Percentiles rank a stretch among this genome's conserved stretches.
Conservation (phyloP, 2,888 invertebrate genomes). For the Drosophila melanocephala region DNA sequence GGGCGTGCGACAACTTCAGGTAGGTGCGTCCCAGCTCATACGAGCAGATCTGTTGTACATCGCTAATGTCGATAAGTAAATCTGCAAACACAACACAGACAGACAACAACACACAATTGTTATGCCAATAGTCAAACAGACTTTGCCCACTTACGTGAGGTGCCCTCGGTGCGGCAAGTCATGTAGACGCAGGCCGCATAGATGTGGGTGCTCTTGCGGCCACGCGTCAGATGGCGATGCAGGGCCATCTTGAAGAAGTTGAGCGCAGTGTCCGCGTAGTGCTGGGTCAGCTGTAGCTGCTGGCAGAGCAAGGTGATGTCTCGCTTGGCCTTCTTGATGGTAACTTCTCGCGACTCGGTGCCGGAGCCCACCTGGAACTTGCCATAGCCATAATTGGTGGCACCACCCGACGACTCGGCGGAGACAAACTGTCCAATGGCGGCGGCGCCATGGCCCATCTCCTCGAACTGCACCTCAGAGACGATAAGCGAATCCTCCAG, state of each 20-base stretch:
- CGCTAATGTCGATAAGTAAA: slow-evolving; percentile 98
- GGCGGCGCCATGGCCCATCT: slow-evolving; percentile 94
- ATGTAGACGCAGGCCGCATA: slow-evolving; percentile 99
- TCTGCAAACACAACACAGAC: slow-evolving; percentile 87
- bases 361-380: slow-evolving; percentile 92
- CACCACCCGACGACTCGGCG: slow-evolving; percentile 94
- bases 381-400: slow-evolving; percentile 91
- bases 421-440: slow-evolving; percentile 98
- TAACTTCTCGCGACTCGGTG: slow-evolving; percentile 96
- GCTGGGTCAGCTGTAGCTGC: slow-evolving; percentile 94
- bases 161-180: slow-evolving; percentile 97
- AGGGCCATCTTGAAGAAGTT: slow-evolving; percentile 97
- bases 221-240: slow-evolving; percentile 93
- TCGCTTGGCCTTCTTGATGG: slow-evolving; percentile 93
- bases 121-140: too few relatives aligned
- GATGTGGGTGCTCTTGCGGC: slow-evolving; percentile 95
- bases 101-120: background rate
- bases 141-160: slow-evolving; percentile 90
- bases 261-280: slow-evolving; percentile 96
- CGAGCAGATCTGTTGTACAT: slow-evolving; percentile 98
- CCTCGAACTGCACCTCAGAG: slow-evolving; percentile 98
- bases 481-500: slow-evolving; percentile 98
- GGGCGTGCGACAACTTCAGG: slow-evolving; percentile 93
- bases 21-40: slow-evolving; percentile 98
- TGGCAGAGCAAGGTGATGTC: slow-evolving; percentile 94